phyloP scores from a whole-genome alignment of 1,140 invertebrate species.

The Neodiprion pinetum region DNA sequence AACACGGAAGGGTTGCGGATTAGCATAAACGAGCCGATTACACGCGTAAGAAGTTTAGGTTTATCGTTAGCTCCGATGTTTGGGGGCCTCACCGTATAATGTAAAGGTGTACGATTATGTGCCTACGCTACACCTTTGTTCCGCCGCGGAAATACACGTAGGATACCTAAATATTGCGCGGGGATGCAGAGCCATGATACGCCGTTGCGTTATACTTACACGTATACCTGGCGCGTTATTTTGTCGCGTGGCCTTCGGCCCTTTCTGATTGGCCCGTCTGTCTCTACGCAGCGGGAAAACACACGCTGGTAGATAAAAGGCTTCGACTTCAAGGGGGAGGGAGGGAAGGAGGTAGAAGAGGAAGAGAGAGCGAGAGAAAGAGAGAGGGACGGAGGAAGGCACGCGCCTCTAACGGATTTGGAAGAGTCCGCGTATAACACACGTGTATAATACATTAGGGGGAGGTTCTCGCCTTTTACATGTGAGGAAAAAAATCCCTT shows the following conservation, averaged over 20 bases:
- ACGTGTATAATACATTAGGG: too few relatives aligned
- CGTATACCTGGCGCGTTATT: too few relatives aligned
- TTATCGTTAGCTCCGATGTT: neutral
- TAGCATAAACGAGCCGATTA: conserved; percentile 56
- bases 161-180: neutral
- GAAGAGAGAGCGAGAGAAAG: neutral
- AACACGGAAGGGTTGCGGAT: conserved; percentile 53
- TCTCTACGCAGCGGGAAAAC: neutral
- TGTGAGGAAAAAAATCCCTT: too few relatives aligned
- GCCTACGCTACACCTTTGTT: too few relatives aligned
- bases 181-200: too few relatives aligned
- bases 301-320: neutral
- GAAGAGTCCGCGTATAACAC: too few relatives aligned
- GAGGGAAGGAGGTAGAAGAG: neutral
- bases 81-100: too few relatives aligned
- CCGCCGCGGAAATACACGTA: neutral
- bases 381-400: neutral
- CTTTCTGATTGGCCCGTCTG: neutral
- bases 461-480: too few relatives aligned
- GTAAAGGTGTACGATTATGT: too few relatives aligned
- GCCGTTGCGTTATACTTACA: too few relatives aligned
- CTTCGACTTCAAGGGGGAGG: neutral
- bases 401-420: neutral
- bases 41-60: conserved; percentile 30
- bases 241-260: neutral